Evolutionary conservation across 2,888 invertebrate species (phyloP).

Genomic region (Lysandra bellargus): DNA sequence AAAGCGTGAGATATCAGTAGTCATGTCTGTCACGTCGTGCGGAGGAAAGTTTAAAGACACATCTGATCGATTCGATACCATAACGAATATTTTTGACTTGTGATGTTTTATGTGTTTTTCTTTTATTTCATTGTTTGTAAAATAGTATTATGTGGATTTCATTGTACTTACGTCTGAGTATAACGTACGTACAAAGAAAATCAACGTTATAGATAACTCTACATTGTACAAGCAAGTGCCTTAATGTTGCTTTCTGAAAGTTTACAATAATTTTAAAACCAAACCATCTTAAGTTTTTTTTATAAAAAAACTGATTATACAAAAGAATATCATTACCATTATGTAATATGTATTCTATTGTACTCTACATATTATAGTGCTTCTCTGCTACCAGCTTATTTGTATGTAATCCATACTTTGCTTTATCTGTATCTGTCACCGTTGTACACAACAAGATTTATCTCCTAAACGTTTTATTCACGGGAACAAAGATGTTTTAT

Average conservation of each 20-base stretch:
- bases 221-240: too few relatives aligned
- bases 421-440: conserved; percentile 3
- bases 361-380: too few relatives aligned
- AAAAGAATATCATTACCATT: too few relatives aligned
- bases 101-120: not conserved
- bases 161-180: not conserved
- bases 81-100: conserved; percentile 27
- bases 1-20: conserved; percentile 54
- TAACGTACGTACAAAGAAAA: not conserved
- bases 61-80: conserved; percentile 38
- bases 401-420: not conserved
- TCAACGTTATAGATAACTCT: too few relatives aligned
- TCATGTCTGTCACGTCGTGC: conserved; percentile 45
- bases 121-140: not conserved
- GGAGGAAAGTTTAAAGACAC: conserved; percentile 37
- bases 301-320: too few relatives aligned
- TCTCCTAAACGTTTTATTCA: conserved; percentile 36
- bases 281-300: too few relatives aligned
- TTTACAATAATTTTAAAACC: too few relatives aligned
- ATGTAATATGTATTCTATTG: too few relatives aligned
- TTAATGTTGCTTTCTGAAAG: too few relatives aligned
- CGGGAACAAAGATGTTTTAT: conserved; percentile 59
- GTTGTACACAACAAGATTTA: not conserved
- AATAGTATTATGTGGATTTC: not conserved
- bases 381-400: too few relatives aligned